Percentiles rank a stretch among this genome's conserved stretches.
Evolutionary conservation across 2,888 invertebrate species (phyloP).

Genomic region (Drosophila infuscata): DNA sequence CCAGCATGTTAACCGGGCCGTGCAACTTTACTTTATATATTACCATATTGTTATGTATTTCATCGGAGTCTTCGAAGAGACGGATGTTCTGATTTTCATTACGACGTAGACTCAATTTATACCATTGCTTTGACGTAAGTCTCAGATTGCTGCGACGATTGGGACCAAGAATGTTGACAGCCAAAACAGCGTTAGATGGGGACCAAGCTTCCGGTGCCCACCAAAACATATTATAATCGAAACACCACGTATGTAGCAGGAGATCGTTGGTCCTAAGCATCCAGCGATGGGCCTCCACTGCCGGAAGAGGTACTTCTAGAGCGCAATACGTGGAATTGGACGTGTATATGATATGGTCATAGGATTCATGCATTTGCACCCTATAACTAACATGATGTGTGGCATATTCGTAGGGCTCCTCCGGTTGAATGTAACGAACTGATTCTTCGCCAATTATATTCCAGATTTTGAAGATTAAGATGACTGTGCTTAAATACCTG

Average conservation of each 20-base stretch:
- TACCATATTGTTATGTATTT: conserved; percentile 10
- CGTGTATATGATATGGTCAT: neutral
- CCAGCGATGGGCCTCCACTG: neutral
- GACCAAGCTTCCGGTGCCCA: conserved; percentile 33
- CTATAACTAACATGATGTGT: neutral
- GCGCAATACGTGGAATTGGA: conserved; percentile 6
- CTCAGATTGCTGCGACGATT: neutral
- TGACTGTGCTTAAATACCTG: neutral
- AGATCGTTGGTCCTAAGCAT: conserved; percentile 4
- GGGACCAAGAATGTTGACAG: conserved; percentile 13
- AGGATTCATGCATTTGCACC: conserved; percentile 9
- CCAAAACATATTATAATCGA: conserved; percentile 34
- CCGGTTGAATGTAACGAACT: conserved; percentile 10
- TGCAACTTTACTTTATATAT: conserved; percentile 26
- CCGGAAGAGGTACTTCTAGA: neutral
- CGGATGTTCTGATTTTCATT: rapidly evolving
- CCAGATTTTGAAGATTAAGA: conserved; percentile 9
- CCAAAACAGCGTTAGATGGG: conserved; percentile 20
- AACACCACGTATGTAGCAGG: conserved; percentile 34
- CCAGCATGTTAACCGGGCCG: conserved; percentile 13
- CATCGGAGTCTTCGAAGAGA: conserved; percentile 6
- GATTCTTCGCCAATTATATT: conserved; percentile 13
- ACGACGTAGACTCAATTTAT: conserved; percentile 5
- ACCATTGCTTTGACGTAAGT: neutral
- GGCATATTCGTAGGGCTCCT: conserved; percentile 15